Evolutionary conservation across 2,113 vertebrate genomes (phyloP), one percentile per base, ranked within the genome.

Genomic region (Geothlypis trichas): DNA sequence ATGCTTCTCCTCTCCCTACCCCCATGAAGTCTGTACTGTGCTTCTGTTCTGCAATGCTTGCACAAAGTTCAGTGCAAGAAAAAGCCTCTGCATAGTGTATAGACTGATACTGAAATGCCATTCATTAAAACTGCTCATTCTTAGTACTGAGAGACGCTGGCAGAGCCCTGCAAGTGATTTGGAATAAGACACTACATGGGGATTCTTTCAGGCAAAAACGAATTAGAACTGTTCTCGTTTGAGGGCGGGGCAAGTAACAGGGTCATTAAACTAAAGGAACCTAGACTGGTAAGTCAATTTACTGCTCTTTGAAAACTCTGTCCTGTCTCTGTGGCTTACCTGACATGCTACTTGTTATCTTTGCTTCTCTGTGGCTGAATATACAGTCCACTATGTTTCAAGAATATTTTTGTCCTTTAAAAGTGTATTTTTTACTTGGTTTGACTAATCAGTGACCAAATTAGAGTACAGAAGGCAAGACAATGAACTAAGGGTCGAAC

Each of bases 381-480:
- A 62, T 35, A 49, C 35, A 67, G 30, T 5, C 30, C 2, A 1
- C 16, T 78, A 78, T 46, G 83, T 87, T 89, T 77, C 80, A 84
- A 81, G 79, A 84, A 22, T 24, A 76, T 1, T 1, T 35, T 30
- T 23, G 42, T 52, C 73, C 74, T 90, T 35, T n/a, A n/a, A 86
- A 93, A 63, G 52, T 4, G 30, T 59, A 26, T 77, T 63, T 63
- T 71, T 84, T 1, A 84, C 65, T 35, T 44, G 44, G 22, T 47
- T 44, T 81, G 52, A 79, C 47, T 89, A 87, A 95, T 95, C 44
- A 87, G 61, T 89, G 89, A 71, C 65, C 52, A 59, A n/a, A 69
- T 61, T 51, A 47, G 26, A 77, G 55, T 20, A 58, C 3, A 33
- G 63, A 76, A 84, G 42, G 63, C 72, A 84, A 83, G 37, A 69